Evolutionary conservation across 2,888 invertebrate species (phyloP), one percentile per base, ranked within the genome.

Genomic region (Lottia gigantea): DNA sequence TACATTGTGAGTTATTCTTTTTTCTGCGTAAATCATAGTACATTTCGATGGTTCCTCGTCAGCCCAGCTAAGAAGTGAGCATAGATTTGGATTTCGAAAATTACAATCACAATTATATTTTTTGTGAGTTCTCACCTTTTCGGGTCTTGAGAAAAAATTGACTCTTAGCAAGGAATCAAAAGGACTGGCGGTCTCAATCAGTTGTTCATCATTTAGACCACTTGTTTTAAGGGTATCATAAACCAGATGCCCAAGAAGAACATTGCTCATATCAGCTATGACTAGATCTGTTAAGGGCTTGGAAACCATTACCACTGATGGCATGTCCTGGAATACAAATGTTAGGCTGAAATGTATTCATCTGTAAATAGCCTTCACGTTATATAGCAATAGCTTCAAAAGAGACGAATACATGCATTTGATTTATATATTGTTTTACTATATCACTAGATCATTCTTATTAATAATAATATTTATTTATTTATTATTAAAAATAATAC

Each of bases 161-260:
- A 92, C 89, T 68, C 92, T 86, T 66, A 92, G 90, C 25, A 90
- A 88, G 61, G 90, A 90, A 75, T 91, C 90, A 40, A 75, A 74
- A n/a, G 89, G 83, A 70, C 83, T 83, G 14, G 80, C 78, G 0
- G 87, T 86, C 6, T 79, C 74, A 8, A 88, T 49, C 7, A 87
- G 77, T 72, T 86, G 82, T 71, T 89, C 86, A 70, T 93, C 92
- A 19, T 89, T 87, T 31, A 92, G 83, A 80, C 92, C 91, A 74
- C 91, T 90, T 68, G 92, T 89, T 77, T 90, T 90, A 23, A 91
- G 81, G 75, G 91, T 90, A 6, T 92, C 92, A 62, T 90, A 85
- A 1, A 91, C 90, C 68, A 92, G 89, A 81, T 93, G 93, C 76
- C 91, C 90, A 62, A 91, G 88, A 66, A 92, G 89, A 26, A 92